These are phyloP conservation scores for Poeciliopsis prolifica DNA, from an alignment of 2,113 vertebrate species.

Conservation along the genomic window DNA sequence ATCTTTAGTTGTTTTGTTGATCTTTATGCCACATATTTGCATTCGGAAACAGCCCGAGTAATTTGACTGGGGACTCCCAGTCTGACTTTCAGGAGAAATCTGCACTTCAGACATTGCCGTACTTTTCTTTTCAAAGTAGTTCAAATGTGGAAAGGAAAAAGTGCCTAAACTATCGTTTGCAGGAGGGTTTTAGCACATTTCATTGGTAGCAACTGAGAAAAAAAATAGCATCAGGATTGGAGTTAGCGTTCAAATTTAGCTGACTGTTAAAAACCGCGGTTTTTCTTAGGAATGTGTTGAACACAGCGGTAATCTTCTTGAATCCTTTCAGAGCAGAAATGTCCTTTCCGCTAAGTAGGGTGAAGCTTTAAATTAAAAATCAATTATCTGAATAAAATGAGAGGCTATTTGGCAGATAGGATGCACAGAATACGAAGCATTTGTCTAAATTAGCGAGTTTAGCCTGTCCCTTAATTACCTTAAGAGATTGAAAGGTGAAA, in stretches of 20 bases:
- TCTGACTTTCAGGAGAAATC: slow-evolving; percentile 81
- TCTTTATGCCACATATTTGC: slow-evolving; percentile 74
- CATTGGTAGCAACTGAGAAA: not conserved
- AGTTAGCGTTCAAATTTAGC: too few species aligned
- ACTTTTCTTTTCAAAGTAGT: slow-evolving; percentile 31
- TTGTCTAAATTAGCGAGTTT: not conserved
- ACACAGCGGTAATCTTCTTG: not conserved
- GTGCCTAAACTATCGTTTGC: not conserved
- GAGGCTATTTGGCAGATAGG: not conserved
- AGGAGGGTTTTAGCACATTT: not conserved
- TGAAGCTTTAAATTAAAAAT: not conserved
- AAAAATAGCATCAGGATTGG: not conserved
- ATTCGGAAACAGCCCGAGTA: slow-evolving; percentile 73
- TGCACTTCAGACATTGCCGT: slow-evolving; percentile 69
- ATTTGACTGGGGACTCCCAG: slow-evolving; percentile 83
- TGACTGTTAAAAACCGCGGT: too few species aligned
- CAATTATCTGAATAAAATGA: not conserved
- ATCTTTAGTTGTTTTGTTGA: slow-evolving; percentile 76
- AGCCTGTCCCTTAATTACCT: not conserved
- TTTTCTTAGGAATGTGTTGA: too few species aligned
- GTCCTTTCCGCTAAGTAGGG: not conserved
- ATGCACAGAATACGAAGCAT: not conserved
- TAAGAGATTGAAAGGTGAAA: not conserved
- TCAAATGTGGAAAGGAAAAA: slow-evolving; percentile 20
- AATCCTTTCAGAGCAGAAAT: not conserved